Conservation (phyloP, 2,797 vertebrate genomes). For the Myotis planiceps region DNA sequence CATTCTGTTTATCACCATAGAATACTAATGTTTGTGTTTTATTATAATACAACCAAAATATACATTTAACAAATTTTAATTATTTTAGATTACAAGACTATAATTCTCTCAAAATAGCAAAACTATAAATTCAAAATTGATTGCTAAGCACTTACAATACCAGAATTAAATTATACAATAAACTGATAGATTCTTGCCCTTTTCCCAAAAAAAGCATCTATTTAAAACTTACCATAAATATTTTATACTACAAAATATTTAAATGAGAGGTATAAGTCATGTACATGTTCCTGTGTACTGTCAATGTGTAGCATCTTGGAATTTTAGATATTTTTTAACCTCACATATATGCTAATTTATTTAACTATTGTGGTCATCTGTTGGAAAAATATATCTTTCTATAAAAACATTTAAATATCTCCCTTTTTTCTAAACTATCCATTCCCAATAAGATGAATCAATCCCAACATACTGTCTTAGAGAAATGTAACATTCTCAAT, state of each 20-base stretch:
- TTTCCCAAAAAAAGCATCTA: neutral
- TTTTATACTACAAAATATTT: conserved; percentile 64
- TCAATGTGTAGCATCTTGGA: conserved; percentile 18
- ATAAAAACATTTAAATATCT: conserved; percentile 6
- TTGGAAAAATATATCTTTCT: neutral
- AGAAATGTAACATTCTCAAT: conserved; percentile 30
- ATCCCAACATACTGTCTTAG: neutral
- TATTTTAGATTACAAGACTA: conserved; percentile 66
- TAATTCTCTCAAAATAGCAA: conserved; percentile 57
- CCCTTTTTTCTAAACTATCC: neutral
- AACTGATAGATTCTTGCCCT: conserved; percentile 58
- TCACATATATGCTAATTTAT: conserved; percentile 2
- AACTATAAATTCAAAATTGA: conserved; percentile 55
- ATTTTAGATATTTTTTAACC: conserved; percentile 15
- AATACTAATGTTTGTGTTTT: conserved; percentile 68
- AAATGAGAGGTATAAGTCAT: conserved; percentile 56
- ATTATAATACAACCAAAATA: conserved; percentile 74
- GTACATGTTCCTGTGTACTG: neutral
- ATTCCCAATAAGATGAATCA: neutral
- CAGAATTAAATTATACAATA: conserved; percentile 60
- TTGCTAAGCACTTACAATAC: conserved; percentile 44
- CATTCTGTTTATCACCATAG: conserved; percentile 44
- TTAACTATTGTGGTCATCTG: neutral
- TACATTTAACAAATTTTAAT: conserved; percentile 68
- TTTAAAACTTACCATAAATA: conserved; percentile 66